These are phyloP conservation scores for Apis mellifera DNA, from an alignment of 1,140 invertebrate genomes.

Conservation along the genomic window DNA sequence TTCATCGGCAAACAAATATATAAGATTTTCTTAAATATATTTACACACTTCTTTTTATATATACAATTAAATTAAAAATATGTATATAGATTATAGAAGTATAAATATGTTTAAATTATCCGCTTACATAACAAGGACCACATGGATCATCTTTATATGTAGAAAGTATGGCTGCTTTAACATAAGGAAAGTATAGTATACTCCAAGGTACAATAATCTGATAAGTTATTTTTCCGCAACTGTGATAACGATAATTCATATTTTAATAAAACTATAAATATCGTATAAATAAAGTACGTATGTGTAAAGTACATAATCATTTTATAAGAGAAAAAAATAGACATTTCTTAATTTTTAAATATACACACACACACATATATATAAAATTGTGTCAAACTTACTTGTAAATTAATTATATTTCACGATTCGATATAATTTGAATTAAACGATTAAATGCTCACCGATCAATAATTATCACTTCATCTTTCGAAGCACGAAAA, in stretches of 20 bases:
- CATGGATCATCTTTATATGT: conserved; percentile 77
- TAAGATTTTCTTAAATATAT: neutral
- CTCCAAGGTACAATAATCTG: conserved; percentile 78
- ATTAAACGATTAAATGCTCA: conserved; percentile 42
- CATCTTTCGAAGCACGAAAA: conserved; percentile 69
- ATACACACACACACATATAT: too few species aligned
- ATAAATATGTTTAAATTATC: neutral
- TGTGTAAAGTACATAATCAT: neutral
- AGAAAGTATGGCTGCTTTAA: conserved; percentile 77
- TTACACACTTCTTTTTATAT: neutral
- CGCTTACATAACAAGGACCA: conserved; percentile 67
- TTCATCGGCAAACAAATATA: neutral
- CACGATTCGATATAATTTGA: neutral
- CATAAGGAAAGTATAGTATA: conserved; percentile 77
- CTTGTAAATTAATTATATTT: neutral
- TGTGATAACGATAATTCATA: conserved; percentile 45
- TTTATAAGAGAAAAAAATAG: too few species aligned
- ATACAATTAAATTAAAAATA: neutral
- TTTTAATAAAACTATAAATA: neutral
- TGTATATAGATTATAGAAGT: neutral
- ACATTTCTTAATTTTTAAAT: too few species aligned
- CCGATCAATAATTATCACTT: conserved; percentile 74
- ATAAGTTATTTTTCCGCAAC: conserved; percentile 76
- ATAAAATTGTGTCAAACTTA: neutral
- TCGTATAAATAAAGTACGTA: neutral